Percentiles rank a stretch among this genome's conserved stretches.
Conservation (phyloP, 2,113 vertebrate species). For the Sminthopsis crassicaudata region DNA sequence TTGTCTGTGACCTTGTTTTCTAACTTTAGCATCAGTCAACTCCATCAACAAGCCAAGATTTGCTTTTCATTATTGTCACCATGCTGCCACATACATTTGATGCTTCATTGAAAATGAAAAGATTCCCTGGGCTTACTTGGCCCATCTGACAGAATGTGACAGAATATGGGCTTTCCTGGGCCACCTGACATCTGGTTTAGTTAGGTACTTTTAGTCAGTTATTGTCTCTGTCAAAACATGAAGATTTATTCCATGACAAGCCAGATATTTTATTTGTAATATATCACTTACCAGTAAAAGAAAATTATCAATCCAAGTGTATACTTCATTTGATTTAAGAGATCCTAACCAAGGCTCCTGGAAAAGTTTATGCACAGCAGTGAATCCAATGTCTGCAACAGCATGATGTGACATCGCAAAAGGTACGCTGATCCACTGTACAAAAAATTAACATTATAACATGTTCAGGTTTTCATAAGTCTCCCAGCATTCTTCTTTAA, state of each 20-base stretch:
- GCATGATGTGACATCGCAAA: conserved; percentile 94
- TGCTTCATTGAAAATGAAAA: conserved; percentile 58
- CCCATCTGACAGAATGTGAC: conserved; percentile 25
- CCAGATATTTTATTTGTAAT: neutral
- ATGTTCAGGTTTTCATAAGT: conserved; percentile 19
- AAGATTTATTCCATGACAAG: neutral
- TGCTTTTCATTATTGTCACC: conserved; percentile 46
- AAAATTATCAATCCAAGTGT: conserved; percentile 96
- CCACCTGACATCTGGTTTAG: conserved; percentile 50
- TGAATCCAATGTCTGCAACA: conserved; percentile 92
- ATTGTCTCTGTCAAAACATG: neutral
- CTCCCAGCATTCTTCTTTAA: neutral
- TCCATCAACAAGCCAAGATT: conserved; percentile 51
- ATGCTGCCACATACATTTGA: conserved; percentile 33
- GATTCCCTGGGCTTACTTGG: conserved; percentile 50
- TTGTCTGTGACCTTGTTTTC: conserved; percentile 3
- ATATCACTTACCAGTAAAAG: conserved; percentile 90
- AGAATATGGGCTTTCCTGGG: neutral
- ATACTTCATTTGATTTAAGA: conserved; percentile 87
- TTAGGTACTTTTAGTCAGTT: conserved; percentile 1
- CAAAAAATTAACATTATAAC: conserved; percentile 69
- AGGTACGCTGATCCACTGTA: conserved; percentile 97
- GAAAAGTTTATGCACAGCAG: conserved; percentile 89
- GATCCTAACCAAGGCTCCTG: conserved; percentile 94
- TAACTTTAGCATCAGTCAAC: conserved; percentile 64